Conservation (phyloP, 2,113 vertebrate species). For the Salvelinus sp. region DNA sequence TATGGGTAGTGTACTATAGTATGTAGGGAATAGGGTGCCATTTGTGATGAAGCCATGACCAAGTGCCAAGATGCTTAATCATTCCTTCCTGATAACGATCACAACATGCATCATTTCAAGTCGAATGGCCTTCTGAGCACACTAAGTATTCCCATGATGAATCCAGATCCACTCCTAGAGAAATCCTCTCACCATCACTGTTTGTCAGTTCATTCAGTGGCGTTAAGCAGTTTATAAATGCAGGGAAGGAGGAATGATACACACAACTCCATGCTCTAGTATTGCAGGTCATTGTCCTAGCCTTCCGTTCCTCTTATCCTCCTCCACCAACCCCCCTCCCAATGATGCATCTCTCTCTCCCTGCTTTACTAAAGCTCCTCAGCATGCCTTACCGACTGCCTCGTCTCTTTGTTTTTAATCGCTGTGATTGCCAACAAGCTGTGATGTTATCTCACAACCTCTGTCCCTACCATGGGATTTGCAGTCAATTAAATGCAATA, state of each 20-base stretch:
- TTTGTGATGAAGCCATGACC: not conserved
- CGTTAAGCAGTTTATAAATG: not conserved
- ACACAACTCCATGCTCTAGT: not conserved
- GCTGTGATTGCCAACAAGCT: slow-evolving; percentile 40
- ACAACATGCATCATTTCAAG: too few relatives aligned
- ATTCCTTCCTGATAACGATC: too few relatives aligned
- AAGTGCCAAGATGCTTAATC: not conserved
- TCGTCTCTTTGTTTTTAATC: slow-evolving; percentile 51
- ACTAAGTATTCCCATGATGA: not conserved
- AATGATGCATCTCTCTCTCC: not conserved
- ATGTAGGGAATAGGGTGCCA: not conserved
- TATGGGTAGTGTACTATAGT: too few relatives aligned
- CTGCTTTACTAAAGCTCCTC: slow-evolving; percentile 38
- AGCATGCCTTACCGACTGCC: slow-evolving; percentile 20
- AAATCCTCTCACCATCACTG: not conserved
- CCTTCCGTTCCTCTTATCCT: too few relatives aligned
- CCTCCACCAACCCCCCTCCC: too few relatives aligned
- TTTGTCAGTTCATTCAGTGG: not conserved
- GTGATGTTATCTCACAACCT: slow-evolving; percentile 47
- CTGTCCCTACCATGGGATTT: slow-evolving; percentile 30
- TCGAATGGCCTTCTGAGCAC: not conserved
- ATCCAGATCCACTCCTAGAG: not conserved
- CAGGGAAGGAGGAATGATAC: not conserved
- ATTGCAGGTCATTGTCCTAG: slow-evolving; percentile 35
- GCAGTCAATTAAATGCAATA: slow-evolving; percentile 40